These are phyloP conservation scores for Hippocampus mohnikei DNA, from an alignment of 2,113 vertebrate genomes.

Conservation along the genomic window DNA sequence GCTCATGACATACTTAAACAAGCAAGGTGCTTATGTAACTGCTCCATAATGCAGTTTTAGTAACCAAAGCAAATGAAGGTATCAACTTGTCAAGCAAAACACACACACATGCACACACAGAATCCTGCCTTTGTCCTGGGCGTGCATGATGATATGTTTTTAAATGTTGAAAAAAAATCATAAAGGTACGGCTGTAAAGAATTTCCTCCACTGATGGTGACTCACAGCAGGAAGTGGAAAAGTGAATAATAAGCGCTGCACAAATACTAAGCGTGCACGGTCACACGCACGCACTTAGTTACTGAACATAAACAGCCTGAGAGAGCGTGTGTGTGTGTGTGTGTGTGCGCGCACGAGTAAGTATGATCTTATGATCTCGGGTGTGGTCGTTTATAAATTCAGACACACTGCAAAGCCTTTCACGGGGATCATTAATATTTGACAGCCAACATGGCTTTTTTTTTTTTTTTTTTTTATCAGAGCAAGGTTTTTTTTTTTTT, in stretches of 20 bases:
- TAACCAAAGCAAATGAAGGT: constrained; percentile 70
- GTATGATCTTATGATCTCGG: neutral
- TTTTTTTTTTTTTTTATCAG: constrained; percentile 71
- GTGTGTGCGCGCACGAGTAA: neutral
- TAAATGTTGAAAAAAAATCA: constrained; percentile 30
- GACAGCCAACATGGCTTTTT: constrained; percentile 71
- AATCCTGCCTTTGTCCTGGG: constrained; percentile 76
- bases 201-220: constrained; percentile 68
- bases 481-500: constrained; percentile 54
- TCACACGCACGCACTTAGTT: constrained; percentile 6
- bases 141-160: constrained; percentile 69
- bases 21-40: constrained; percentile 70
- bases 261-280: constrained; percentile 35
- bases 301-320: neutral
- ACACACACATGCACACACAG: constrained; percentile 30
- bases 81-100: constrained; percentile 75
- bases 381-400: constrained; percentile 62
- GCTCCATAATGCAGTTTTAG: constrained; percentile 65
- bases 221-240: constrained; percentile 76
- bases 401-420: constrained; percentile 68
- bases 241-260: constrained; percentile 66
- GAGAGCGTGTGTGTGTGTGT: constrained; percentile 8
- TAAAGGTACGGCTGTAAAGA: constrained; percentile 71
- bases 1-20: constrained; percentile 74
- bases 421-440: constrained; percentile 75